Percentiles rank a stretch among this genome's conserved stretches.
phyloP scores from a whole-genome alignment of 2,888 invertebrate species.

The Aporophyla lueneburgensis region DNA sequence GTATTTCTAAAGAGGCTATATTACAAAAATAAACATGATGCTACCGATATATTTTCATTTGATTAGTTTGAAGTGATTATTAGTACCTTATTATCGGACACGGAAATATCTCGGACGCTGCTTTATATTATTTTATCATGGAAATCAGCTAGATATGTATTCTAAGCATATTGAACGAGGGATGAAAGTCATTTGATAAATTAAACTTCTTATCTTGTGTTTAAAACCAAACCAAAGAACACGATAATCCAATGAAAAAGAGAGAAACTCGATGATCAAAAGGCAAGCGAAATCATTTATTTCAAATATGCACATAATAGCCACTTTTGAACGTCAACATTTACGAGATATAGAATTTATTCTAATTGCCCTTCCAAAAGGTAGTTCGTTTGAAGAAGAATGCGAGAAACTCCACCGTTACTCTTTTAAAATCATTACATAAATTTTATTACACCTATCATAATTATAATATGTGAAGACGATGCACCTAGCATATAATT shows the following conservation, averaged over 20 bases:
- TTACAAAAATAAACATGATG: slow-evolving; percentile 61
- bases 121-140: not conserved
- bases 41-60: slow-evolving; percentile 43
- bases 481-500: no score
- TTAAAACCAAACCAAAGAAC: not conserved
- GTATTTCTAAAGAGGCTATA: slow-evolving; percentile 42
- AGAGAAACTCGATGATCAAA: not conserved
- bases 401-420: no score
- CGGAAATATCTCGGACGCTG: slow-evolving; percentile 11
- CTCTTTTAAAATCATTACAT: no score
- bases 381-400: no score
- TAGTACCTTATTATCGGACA: slow-evolving; percentile 36
- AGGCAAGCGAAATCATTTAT: not conserved
- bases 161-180: not conserved
- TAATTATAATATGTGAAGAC: no score
- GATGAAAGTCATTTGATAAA: not conserved
- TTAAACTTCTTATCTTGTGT: not conserved
- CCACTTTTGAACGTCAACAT: no score
- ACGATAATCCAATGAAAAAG: not conserved
- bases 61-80: slow-evolving; percentile 43
- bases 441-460: no score
- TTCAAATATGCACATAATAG: no score
- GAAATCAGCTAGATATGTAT: not conserved
- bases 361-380: no score
- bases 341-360: no score